These are phyloP conservation scores for Lasioglossum villosulum DNA, from an alignment of 2,888 invertebrate species.

Conservation along the genomic window DNA sequence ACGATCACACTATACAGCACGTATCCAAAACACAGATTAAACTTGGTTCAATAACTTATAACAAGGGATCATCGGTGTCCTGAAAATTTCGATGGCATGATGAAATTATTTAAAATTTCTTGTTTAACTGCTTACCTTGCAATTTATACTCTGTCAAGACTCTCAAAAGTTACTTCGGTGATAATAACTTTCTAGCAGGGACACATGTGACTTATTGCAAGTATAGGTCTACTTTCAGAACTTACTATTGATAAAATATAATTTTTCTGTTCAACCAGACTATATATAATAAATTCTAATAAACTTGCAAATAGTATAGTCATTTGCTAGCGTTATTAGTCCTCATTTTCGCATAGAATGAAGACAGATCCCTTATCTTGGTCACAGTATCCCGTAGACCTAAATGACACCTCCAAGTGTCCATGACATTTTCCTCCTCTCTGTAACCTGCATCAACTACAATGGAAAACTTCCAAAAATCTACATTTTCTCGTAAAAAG, in stretches of 20 bases:
- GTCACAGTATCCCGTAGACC: neutral
- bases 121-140: neutral
- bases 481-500: neutral
- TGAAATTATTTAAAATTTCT: slow-evolving; percentile 3
- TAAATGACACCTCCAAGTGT: neutral
- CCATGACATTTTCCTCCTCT: neutral
- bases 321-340: neutral
- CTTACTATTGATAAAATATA: neutral
- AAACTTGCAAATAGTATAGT: neutral
- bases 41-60: slow-evolving; percentile 9
- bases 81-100: neutral
- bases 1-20: neutral
- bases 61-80: slow-evolving; percentile 10
- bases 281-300: neutral
- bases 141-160: neutral
- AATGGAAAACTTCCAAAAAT: neutral
- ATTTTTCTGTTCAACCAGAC: neutral
- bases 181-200: neutral
- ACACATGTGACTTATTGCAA: neutral
- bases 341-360: neutral
- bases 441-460: neutral
- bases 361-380: neutral
- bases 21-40: neutral
- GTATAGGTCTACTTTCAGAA: neutral
- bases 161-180: neutral